Evolutionary conservation across 2,888 invertebrate species (phyloP).

Genomic region (Tupiocoris notatus): DNA sequence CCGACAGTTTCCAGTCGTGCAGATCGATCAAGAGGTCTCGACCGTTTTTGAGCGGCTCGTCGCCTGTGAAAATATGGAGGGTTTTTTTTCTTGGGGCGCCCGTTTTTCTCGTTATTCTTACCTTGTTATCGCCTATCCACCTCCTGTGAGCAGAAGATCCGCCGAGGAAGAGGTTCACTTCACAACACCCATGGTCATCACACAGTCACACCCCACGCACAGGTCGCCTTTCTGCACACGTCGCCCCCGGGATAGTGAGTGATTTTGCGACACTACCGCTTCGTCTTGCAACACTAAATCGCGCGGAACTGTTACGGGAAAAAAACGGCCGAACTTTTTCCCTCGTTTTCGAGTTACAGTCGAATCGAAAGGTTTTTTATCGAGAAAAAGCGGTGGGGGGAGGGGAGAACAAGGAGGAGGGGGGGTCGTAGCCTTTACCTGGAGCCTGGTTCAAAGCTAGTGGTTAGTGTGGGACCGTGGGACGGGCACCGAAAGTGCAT

Average conservation of each 20-base stretch:
- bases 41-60: not conserved
- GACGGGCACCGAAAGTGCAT: conserved; percentile 45
- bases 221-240: not conserved
- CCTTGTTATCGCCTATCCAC: conserved; percentile 42
- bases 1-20: no score
- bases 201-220: conserved; percentile 39
- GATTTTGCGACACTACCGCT: not conserved
- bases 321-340: not conserved
- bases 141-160: conserved; percentile 41
- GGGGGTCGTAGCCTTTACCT: conserved; percentile 24
- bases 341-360: not conserved
- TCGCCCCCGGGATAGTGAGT: not conserved
- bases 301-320: conserved; percentile 7
- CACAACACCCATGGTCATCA: conserved; percentile 45
- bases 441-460: conserved; percentile 35
- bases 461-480: conserved; percentile 40
- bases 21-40: not conserved
- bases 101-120: conserved; percentile 19
- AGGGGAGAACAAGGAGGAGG: not conserved
- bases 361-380: conserved; percentile 14
- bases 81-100: conserved; percentile 48
- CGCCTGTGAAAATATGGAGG: conserved; percentile 4
- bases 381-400: not conserved
- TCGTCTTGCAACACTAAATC: not conserved
- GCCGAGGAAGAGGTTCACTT: conserved; percentile 44